These are phyloP conservation scores for Crotalus viridis DNA, from an alignment of 2,113 vertebrate genomes.

Conservation along the genomic window DNA sequence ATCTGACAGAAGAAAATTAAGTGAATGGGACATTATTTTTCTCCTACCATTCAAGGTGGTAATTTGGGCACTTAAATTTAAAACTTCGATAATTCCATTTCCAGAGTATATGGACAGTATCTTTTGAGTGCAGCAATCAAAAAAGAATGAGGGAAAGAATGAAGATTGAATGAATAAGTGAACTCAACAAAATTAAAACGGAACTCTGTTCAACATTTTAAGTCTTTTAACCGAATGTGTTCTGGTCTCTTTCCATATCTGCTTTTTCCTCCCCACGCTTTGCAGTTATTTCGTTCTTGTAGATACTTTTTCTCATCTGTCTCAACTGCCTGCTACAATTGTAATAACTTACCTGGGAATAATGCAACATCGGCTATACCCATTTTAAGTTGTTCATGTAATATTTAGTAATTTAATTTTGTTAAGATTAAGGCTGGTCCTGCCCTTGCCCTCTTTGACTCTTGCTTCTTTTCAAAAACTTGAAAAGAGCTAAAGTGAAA, in stretches of 20 bases:
- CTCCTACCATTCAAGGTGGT: constrained; percentile 58
- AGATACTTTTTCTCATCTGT: neutral
- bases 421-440: neutral
- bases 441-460: neutral
- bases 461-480: neutral
- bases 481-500: neutral
- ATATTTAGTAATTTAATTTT: neutral
- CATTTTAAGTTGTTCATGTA: neutral
- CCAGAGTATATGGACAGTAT: constrained; percentile 48
- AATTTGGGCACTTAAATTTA: constrained; percentile 53
- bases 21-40: constrained; percentile 59
- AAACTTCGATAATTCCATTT: constrained; percentile 62
- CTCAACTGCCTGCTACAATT: neutral
- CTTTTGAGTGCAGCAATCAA: neutral
- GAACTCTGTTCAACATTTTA: constrained; percentile 47
- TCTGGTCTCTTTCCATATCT: neutral
- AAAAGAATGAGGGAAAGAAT: neutral
- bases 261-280: neutral
- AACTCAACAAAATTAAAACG: constrained; percentile 53
- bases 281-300: neutral
- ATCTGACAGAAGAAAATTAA: constrained; percentile 63
- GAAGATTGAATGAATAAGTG: constrained; percentile 23
- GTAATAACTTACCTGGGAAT: neutral
- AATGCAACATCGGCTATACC: neutral
- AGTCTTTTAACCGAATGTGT: neutral